Percentiles rank a stretch among this genome's conserved stretches.
Evolutionary conservation across 2,888 invertebrate species (phyloP).

Genomic region (Melanotus villosus): DNA sequence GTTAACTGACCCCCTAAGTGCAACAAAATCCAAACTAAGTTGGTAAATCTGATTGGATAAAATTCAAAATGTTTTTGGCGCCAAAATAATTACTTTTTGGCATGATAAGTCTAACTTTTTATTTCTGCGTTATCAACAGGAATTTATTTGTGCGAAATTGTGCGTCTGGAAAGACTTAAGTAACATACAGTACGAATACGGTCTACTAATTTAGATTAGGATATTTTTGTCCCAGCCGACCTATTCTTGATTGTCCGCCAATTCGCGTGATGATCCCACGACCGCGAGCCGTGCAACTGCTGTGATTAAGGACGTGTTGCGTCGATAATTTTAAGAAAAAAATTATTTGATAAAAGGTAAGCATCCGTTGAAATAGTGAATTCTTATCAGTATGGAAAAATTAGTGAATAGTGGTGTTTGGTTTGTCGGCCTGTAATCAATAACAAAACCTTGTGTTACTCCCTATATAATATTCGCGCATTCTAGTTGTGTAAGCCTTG

Average conservation of each 20-base stretch:
- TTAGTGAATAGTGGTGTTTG: not conserved
- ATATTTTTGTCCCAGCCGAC: slow-evolving; percentile 28
- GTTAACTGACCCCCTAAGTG: too few species aligned
- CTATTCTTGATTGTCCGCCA: slow-evolving; percentile 32
- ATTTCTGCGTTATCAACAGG: too few species aligned
- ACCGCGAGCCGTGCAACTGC: slow-evolving; percentile 11
- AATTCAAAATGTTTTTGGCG: too few species aligned
- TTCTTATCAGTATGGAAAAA: not conserved
- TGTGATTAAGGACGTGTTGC: slow-evolving; percentile 7
- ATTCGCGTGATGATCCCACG: slow-evolving; percentile 26
- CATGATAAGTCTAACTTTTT: too few species aligned
- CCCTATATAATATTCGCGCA: not conserved
- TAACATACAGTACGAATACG: not conserved
- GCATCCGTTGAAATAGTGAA: not conserved
- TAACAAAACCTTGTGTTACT: not conserved
- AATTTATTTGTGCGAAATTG: too few species aligned
- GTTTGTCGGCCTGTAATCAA: slow-evolving; percentile 1
- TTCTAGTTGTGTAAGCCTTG: not conserved
- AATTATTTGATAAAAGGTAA: not conserved
- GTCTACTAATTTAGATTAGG: slow-evolving; percentile 16
- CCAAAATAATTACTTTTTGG: too few species aligned
- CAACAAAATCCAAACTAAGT: too few species aligned
- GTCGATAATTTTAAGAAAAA: not conserved
- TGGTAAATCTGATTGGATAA: too few species aligned
- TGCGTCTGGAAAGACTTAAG: not conserved